Base-by-base conservation (phyloP, 2,797 vertebrate genomes). In the Diplodus puntazzo region DNA sequence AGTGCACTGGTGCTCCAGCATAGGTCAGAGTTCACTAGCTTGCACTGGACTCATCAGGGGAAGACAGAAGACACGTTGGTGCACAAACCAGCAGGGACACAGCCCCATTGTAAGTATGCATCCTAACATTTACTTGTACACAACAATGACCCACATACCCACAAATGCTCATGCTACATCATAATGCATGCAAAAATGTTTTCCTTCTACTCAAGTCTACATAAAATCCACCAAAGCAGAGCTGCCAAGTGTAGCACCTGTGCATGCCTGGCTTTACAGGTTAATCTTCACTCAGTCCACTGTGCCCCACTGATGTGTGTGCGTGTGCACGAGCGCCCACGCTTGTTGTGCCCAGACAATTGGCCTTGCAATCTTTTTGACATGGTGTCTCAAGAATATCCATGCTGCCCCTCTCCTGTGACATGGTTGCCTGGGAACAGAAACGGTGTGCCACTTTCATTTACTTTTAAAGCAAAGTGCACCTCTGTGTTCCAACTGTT, bases 31-130 rank as follows among this genome's bases (percentile, higher is more conserved):
- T 82, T 91, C 83, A 85, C 78, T 63, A 94, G 92, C 90, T 94
- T 95, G 96, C 95, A 95, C 96, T 96, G 96, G 97, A 96, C 96
- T 95, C 92, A 93, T 93, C 94, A 93, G 93, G 95, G 91, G 92
- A 94, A 95, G 92, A 95, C 94, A 95, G 93, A 92, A 83, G 82
- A 90, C 54, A 65, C 71, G 21, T 83, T 79, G 79, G 87, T 89
- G 74, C 55, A 85, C 45, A 82, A 86, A 82, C 82, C 91, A 83
- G 81, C 92, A 87, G 89, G 90, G 86, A 93, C 88, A 80, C 90
- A 88, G 89, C 86, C 75, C 87, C 82, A 86, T 91, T 94, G 95
- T 96, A 82, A 96, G 95, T 95, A 95, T 88, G 49, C 60, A 71
- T 60, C 39, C 46, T 18, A 46, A 53, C 62, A 68, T 4, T 43